Base-by-base conservation (phyloP, 2,113 vertebrate species). In the Holacanthus passer region DNA sequence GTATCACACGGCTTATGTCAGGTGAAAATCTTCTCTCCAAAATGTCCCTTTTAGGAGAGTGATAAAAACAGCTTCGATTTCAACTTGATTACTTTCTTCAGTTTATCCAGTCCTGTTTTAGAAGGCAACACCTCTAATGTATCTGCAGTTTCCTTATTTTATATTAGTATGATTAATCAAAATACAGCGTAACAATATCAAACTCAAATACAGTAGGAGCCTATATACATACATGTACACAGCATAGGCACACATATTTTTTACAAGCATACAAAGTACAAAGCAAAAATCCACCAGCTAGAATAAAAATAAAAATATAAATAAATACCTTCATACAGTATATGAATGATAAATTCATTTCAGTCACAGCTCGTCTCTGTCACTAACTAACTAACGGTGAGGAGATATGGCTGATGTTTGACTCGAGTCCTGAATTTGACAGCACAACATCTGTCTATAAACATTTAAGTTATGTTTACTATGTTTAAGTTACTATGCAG, bases 281-380 rank as follows among this genome's bases (percentile, higher is more conserved):
- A 75, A 35, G 43, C 45, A 29, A 50, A 1, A 50, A 70, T 65
- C 10, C 31, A 74, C 41, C 5, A 74, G 31, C 13, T 45, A 59
- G 20, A 64, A 22, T 31, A 9, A 50, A n/a, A 79, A 71, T 13
- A 45, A 50, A 59, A 82, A 63, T 19, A 77, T 4, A 77, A 86
- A 88, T 78, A 91, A 86, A 90, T 86, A 88, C n/a, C 31, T 63
- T 65, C 37, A 73, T 69, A 69, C 32, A 68, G 52, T 73, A 64
- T 73, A 37, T 56, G 17, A 64, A 62, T 55, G 35, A 73, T 58
- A 5, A 20, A 32, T 29, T 76, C 0, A 58, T 62, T 79, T 68
- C n/a, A 75, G n/a, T 68, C 13, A 37, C 41, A 70, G 31, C 20
- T 53, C n/a, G 17, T 48, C 16, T 65, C 58, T 7, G 13, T 19